phyloP scores from a whole-genome alignment of 2,113 vertebrate species.

The Catharus minimus region DNA sequence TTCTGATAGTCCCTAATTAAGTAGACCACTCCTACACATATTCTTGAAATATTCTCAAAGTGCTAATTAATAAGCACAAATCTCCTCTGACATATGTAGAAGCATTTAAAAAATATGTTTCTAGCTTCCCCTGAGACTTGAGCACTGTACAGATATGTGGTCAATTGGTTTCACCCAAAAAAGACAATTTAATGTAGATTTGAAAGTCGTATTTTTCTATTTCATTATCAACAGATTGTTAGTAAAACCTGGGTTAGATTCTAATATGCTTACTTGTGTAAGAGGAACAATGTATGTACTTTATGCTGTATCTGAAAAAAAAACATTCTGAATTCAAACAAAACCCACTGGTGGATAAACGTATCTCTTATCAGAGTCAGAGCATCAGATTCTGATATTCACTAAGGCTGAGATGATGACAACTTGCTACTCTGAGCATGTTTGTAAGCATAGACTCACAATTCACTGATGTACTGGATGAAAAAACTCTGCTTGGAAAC shows the following conservation, averaged over 20 bases:
- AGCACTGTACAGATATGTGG: neutral
- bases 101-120: neutral
- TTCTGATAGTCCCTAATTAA: slow-evolving; percentile 26
- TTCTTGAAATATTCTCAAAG: slow-evolving; percentile 19
- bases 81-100: neutral
- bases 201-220: neutral
- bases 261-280: neutral
- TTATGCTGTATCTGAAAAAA: neutral
- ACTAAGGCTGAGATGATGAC: neutral
- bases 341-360: fast-evolving
- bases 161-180: neutral
- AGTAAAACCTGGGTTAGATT: neutral
- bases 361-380: neutral
- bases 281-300: neutral
- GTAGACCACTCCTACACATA: neutral
- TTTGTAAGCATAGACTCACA: neutral
- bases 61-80: slow-evolving; percentile 32
- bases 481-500: neutral
- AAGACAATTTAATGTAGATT: neutral
- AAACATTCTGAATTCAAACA: neutral
- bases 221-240: neutral
- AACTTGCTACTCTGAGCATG: neutral
- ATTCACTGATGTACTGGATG: neutral
- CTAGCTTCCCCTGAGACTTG: neutral
- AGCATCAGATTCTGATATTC: neutral